Percentiles rank a stretch among this genome's conserved stretches.
These are phyloP conservation scores for Ochotona princeps DNA, from an alignment of 2,113 vertebrate genomes.

Conservation along the genomic window DNA sequence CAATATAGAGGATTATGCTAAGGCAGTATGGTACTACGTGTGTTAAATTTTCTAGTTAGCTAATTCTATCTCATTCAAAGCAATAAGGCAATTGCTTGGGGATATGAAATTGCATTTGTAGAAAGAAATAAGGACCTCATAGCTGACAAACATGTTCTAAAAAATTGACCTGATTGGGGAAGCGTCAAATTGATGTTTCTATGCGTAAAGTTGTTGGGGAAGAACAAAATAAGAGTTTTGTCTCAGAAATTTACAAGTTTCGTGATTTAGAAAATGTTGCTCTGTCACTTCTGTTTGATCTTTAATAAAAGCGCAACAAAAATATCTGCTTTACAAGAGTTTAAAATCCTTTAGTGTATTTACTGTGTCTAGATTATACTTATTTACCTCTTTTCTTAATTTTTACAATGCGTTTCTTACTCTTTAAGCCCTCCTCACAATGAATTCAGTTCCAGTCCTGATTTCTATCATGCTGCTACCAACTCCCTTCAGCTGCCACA, in stretches of 20 bases:
- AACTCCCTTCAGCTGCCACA: neutral
- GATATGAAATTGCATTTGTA: neutral
- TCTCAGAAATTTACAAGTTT: neutral
- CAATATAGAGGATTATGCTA: neutral
- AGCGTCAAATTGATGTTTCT: neutral
- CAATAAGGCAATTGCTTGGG: neutral
- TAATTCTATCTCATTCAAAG: neutral
- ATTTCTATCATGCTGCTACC: accelerated
- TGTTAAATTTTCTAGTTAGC: neutral
- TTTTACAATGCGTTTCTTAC: neutral
- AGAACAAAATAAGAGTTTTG: neutral
- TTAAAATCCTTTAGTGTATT: neutral
- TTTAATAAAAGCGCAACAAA: neutral
- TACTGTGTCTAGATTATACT: neutral
- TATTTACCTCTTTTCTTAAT: neutral
- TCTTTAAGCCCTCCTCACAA: neutral
- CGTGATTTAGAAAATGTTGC: neutral
- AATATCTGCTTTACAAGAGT: neutral
- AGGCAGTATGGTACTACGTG: neutral
- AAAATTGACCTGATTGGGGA: neutral
- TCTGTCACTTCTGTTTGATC: neutral
- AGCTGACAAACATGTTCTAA: neutral
- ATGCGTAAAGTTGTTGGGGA: too few species aligned
- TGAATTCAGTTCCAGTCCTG: neutral
- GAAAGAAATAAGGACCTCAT: neutral